A percentile compares a stretch with the other conserved stretches of the same genome.
Conservation (phyloP, 2,797 vertebrate genomes). For the Iguana delicatissima region DNA sequence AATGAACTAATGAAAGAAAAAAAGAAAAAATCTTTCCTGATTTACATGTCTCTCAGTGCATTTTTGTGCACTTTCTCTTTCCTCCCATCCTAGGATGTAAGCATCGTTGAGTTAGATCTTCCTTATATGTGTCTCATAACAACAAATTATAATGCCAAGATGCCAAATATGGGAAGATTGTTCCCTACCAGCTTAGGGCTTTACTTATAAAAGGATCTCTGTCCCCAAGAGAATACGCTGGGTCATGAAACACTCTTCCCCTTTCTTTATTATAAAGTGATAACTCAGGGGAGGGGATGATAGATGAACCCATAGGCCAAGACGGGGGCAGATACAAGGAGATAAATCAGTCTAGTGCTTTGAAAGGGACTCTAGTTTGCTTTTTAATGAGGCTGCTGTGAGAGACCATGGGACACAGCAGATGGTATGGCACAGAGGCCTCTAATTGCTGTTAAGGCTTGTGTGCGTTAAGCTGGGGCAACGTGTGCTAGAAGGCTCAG, state of each 20-base stretch:
- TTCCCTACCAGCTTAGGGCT: background rate
- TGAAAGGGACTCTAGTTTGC: background rate
- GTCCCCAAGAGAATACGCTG: background rate
- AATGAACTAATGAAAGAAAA: no score
- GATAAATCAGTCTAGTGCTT: background rate
- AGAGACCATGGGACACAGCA: background rate
- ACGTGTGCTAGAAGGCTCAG: background rate
- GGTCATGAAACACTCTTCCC: background rate
- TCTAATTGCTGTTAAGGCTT: background rate
- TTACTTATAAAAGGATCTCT: background rate
- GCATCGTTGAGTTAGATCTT: background rate
- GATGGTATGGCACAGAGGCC: background rate
- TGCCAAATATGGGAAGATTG: background rate
- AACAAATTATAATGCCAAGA: background rate
- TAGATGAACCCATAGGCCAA: background rate
- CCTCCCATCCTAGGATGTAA: background rate
- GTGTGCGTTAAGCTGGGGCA: background rate
- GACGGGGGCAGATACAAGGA: background rate
- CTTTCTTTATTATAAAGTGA: background rate
- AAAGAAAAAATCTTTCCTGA: no score
- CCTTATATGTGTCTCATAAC: background rate
- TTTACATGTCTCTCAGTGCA: no score
- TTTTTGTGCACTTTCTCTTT: no score
- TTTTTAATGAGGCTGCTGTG: background rate
- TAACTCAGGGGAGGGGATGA: background rate